Evolutionary conservation across 1,140 invertebrate species (phyloP), one percentile per base, ranked within the genome.

Genomic region (Panagrolaimus sp.): DNA sequence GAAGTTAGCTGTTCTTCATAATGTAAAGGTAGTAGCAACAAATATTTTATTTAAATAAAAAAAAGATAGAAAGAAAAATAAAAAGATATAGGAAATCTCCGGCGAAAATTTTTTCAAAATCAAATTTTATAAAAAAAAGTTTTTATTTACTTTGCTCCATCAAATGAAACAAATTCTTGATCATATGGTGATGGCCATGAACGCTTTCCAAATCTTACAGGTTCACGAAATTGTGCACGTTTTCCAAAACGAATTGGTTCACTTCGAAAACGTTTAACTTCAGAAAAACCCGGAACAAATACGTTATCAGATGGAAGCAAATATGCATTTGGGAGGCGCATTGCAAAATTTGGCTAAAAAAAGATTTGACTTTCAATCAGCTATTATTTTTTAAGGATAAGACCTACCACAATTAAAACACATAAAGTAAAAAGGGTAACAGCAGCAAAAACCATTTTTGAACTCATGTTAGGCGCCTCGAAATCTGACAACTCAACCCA

Each of bases 201-300:
- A 14, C 72, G 45, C 46, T 75, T 69, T 17, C 75, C 71, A 62
- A 77, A 65, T 45, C 67, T 46, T 26, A 76, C 26, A 17, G 72
- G 75, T 46, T 73, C 71, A 43, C 72, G 46, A 24, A 46, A 67
- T 24, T 6, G 14, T 7, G 46, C 64, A 3, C 76, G 64, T 45
- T 80, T 80, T 32, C 78, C 78, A 58, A 80, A 80, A 28, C 78
- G 78, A 38, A 80, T 71, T 5, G 79, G 79, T 63, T 81, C 79
- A 38, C 75, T 68, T 10, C 76, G 68, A 44, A 79, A 74, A 28
- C 52, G 69, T 24, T 67, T 38, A 21, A 28, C 32, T 47, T 12
- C n/a, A 15, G 9, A 38, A 43, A 71, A 73, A 26, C 52, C 28
- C 21, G 28, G 52, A 21, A 58, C 28, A 28, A 58, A 17, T 3